Evolutionary conservation across 2,888 invertebrate species (phyloP).

Genomic region (Tholera decimalis): DNA sequence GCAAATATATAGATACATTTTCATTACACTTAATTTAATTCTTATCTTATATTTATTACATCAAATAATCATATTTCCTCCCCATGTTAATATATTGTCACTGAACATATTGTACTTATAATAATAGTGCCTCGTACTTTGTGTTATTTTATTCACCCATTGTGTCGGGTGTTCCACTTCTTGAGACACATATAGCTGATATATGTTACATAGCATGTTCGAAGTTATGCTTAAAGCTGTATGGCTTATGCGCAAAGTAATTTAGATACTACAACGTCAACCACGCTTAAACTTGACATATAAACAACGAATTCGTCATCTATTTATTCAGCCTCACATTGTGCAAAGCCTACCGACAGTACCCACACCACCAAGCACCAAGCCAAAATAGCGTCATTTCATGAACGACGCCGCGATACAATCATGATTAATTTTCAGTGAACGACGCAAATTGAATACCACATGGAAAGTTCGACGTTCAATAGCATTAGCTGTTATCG

Average conservation of each 20-base stretch:
- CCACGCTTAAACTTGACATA: neutral
- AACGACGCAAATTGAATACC: conserved; percentile 55
- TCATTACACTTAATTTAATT: neutral
- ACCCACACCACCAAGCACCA: neutral
- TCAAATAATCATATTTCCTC: conserved; percentile 15
- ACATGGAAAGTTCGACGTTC: conserved; percentile 71
- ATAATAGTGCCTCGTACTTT: neutral
- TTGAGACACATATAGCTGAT: conserved; percentile 5
- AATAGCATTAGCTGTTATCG: conserved; percentile 73
- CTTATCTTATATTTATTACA: neutral
- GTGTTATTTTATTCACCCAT: conserved; percentile 8
- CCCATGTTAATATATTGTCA: neutral
- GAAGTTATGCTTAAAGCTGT: neutral
- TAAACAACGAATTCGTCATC: neutral
- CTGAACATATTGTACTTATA: neutral
- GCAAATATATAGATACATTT: neutral
- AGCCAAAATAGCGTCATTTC: conserved; percentile 34
- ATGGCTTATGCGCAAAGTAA: neutral
- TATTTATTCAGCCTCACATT: neutral
- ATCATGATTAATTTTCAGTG: conserved; percentile 65
- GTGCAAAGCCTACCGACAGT: neutral
- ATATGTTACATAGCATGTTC: neutral
- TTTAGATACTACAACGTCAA: neutral
- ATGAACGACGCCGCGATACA: conserved; percentile 50
- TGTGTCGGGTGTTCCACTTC: conserved; percentile 26